Evolutionary conservation across 2,888 invertebrate genomes (phyloP).

Genomic region (Stenurella melanura): DNA sequence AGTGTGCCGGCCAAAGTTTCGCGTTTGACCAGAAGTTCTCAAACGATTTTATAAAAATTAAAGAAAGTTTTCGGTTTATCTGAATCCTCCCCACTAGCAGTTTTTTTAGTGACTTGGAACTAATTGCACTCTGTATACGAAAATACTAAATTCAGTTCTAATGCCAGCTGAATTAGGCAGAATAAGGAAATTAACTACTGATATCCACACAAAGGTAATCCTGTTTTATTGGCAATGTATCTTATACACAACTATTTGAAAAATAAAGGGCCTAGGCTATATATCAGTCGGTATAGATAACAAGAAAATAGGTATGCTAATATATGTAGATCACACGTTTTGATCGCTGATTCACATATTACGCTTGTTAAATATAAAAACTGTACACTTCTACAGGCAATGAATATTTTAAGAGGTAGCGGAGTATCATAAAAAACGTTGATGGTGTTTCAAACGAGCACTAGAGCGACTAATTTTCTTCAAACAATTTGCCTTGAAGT

Average conservation of each 20-base stretch:
- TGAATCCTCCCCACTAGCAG: too few relatives aligned
- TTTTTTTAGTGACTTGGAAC: too few relatives aligned
- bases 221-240: not conserved
- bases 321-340: not conserved
- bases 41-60: too few relatives aligned
- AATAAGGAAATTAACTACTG: not conserved
- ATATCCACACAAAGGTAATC: not conserved
- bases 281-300: slow-evolving; percentile 3
- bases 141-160: not conserved
- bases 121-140: too few relatives aligned
- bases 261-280: not conserved
- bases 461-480: too few relatives aligned
- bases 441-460: too few relatives aligned
- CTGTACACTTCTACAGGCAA: not conserved
- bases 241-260: slow-evolving; percentile 1
- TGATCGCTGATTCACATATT: not conserved
- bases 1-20: too few relatives aligned
- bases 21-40: too few relatives aligned
- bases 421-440: not conserved
- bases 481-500: too few relatives aligned
- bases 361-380: slow-evolving; percentile 1
- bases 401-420: not conserved
- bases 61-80: too few relatives aligned
- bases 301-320: slow-evolving; percentile 5
- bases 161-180: not conserved